Evolutionary conservation across 2,888 invertebrate genomes (phyloP), one percentile per base, ranked within the genome.

Genomic region (Euzetes globulus): DNA sequence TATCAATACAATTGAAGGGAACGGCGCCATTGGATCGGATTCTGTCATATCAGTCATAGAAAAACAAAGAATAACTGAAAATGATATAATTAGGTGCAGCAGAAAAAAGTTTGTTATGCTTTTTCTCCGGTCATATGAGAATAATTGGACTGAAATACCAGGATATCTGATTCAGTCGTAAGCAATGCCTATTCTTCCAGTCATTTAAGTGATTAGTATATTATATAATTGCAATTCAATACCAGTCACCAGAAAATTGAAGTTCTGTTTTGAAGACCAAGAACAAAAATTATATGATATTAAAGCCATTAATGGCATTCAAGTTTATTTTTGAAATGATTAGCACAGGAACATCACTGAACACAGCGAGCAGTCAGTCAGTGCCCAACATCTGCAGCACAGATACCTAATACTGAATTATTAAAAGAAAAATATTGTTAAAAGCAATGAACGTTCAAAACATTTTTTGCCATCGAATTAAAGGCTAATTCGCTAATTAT

Each of bases 371-470:
- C 41, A 52, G 52, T 19, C 52, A 52, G 52, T n/a, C 22, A 58
- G 25, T 50, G 33, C 60, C 25, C 29, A 29, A 29, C 60, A 60
- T 60, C 60, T 60, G 60, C 60, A 60, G 33, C 60, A 60, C 60
- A 33, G 60, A 33, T 60, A 60, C 17, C 52, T 22, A 52, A 52
- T 52, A n/a, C 11, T 29, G 58, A 27, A 33, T 33, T 27, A 33
- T 15, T 29, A 29, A 60, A 60, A 29, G 25, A 60, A 15, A 27
- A n/a, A 27, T 33, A n/a, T 60, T 60, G 5, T 60, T 25, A 58
- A 58, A 60, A 60, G 15, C 33, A 60, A 29, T 60, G 29, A 60
- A 29, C 33, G 33, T 15, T 29, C 25, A 60, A n/a, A 29, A 33
- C 15, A 60, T 60, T 60, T 60, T 60, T 60, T 60, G 29, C 29